Evolutionary conservation across 2,888 invertebrate species (phyloP).

Genomic region (Cistogaster globosa): DNA sequence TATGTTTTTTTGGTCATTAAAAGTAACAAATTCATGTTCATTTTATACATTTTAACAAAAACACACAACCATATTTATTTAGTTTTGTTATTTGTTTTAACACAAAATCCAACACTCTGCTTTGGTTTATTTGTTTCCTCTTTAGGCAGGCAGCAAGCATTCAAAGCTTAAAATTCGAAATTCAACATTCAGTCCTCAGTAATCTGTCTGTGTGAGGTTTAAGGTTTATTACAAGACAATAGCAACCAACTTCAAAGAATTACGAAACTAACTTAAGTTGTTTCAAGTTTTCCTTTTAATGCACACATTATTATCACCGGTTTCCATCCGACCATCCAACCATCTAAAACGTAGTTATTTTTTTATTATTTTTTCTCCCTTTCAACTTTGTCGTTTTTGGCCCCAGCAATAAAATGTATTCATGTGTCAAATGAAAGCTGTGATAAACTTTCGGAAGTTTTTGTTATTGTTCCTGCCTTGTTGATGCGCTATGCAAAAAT

Average conservation of each 20-base stretch:
- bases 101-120: neutral
- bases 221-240: conserved; percentile 57
- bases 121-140: neutral
- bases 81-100: neutral
- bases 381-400: neutral
- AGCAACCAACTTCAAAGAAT: conserved; percentile 53
- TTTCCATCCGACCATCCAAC: neutral
- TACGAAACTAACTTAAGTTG: conserved; percentile 60
- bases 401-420: conserved; percentile 51
- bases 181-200: conserved; percentile 65
- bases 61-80: neutral
- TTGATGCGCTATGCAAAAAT: conserved; percentile 59
- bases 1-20: conserved; percentile 62
- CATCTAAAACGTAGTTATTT: conserved; percentile 10
- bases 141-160: conserved; percentile 14
- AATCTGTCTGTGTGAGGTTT: conserved; percentile 68
- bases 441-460: conserved; percentile 52
- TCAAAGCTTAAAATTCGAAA: conserved; percentile 29
- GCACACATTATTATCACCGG: conserved; percentile 50
- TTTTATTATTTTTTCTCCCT: neutral
- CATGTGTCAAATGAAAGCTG: conserved; percentile 66
- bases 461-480: conserved; percentile 24
- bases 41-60: conserved; percentile 8
- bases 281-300: conserved; percentile 45
- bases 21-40: conserved; percentile 65